These are phyloP conservation scores for Micromussa lordhowensis DNA, from an alignment of 92 coral and sea anemone species.

Conservation along the genomic window DNA sequence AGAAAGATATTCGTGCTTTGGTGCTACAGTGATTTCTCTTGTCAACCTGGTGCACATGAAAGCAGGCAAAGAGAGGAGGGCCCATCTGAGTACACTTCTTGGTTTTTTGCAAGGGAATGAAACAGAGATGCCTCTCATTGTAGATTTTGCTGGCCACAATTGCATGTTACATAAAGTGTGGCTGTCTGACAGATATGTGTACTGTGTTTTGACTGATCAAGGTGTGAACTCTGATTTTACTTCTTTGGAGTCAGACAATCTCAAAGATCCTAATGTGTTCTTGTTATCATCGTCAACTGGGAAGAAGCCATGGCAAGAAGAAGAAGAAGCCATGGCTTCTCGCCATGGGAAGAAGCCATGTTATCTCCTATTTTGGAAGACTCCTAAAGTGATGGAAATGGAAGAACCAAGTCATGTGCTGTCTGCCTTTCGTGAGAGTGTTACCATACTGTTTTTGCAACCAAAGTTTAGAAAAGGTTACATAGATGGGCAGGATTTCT, in stretches of 20 bases:
- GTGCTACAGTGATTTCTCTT: slow-evolving; percentile 2
- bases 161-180: neutral
- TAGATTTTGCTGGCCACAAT: neutral
- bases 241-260: neutral
- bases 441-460: slow-evolving; percentile 22
- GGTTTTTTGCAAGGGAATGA: neutral
- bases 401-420: neutral
- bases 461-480: slow-evolving; percentile 17
- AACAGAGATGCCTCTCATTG: neutral
- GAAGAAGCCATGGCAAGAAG: neutral
- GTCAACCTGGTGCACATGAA: slow-evolving; percentile 1
- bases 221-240: neutral
- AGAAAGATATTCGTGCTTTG: neutral
- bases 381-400: neutral
- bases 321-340: neutral
- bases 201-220: neutral
- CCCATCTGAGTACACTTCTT: neutral
- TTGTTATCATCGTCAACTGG: neutral
- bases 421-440: slow-evolving; percentile 10
- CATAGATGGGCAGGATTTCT: neutral
- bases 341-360: neutral
- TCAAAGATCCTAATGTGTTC: neutral
- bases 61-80: neutral
- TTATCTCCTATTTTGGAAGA: slow-evolving; percentile 1
- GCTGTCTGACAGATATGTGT: neutral